phyloP scores from a whole-genome alignment of 2,888 invertebrate genomes.

The Dynastes tityus region DNA sequence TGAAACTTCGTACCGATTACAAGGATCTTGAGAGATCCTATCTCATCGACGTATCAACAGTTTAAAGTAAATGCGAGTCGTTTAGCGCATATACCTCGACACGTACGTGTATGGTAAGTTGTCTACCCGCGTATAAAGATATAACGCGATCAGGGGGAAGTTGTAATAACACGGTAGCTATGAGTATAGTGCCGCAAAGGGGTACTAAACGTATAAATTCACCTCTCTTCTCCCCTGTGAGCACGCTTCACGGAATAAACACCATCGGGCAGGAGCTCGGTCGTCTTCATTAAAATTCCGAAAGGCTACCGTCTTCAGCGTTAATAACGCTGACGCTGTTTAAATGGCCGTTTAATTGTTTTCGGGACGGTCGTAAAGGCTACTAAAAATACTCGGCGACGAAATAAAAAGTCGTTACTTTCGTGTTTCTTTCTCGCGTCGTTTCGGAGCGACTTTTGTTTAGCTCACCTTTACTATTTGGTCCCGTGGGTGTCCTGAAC shows the following conservation, averaged over 20 bases:
- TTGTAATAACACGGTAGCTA: background rate
- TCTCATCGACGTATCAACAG: background rate
- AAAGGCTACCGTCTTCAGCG: background rate
- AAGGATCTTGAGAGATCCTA: background rate
- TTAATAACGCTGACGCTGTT: slow-evolving; percentile 35
- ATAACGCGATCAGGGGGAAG: background rate
- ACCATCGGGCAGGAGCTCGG: background rate
- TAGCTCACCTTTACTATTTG: too few species aligned
- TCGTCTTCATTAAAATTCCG: slow-evolving; percentile 18
- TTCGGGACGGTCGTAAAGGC: slow-evolving; percentile 35
- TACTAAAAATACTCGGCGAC: slow-evolving; percentile 16
- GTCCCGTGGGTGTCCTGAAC: too few species aligned
- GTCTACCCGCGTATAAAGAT: background rate
- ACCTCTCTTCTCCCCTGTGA: background rate
- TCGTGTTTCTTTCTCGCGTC: too few species aligned
- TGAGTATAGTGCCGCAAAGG: background rate
- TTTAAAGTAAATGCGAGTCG: too few species aligned
- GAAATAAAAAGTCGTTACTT: slow-evolving; percentile 28
- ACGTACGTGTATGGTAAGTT: too few species aligned
- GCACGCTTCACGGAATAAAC: background rate
- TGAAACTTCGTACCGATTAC: background rate
- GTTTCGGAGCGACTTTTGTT: too few species aligned
- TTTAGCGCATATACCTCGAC: background rate
- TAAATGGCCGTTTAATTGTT: slow-evolving; percentile 44
- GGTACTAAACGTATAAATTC: slow-evolving; percentile 7